Conservation (phyloP, 1,140 invertebrate genomes). For the Solenopsis invicta region DNA sequence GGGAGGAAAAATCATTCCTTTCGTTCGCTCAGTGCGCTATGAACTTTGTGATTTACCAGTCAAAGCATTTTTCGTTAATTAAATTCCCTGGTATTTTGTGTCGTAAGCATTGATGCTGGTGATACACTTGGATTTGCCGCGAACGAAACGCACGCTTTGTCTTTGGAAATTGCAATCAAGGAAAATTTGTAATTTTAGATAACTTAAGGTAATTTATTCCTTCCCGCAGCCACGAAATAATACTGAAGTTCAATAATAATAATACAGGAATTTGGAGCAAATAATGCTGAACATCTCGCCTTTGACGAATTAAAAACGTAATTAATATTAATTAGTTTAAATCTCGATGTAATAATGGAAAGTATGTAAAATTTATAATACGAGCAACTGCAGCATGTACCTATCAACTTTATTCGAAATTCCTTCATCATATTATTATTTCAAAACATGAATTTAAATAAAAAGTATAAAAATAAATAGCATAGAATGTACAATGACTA, state of each 20-base stretch:
- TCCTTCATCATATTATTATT: background rate
- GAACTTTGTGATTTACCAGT: conserved; percentile 9
- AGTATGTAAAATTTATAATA: background rate
- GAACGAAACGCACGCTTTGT: background rate
- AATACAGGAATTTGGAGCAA: background rate
- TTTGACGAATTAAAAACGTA: background rate
- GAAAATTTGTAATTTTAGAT: conserved; percentile 30
- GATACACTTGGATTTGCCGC: background rate
- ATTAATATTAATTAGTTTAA: conserved; percentile 23
- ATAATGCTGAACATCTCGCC: background rate
- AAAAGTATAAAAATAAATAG: background rate
- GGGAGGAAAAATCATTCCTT: conserved; percentile 17
- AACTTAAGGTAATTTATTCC: conserved; percentile 29
- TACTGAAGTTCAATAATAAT: background rate
- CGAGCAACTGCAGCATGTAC: background rate
- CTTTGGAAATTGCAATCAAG: background rate
- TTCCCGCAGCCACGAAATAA: background rate
- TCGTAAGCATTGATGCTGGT: conserved; percentile 27
- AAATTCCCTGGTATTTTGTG: conserved; percentile 62
- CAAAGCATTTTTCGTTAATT: conserved; percentile 68
- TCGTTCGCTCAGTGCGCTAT: conserved; percentile 1
- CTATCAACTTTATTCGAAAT: background rate
- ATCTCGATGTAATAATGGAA: background rate
- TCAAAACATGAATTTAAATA: background rate
- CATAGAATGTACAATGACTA: background rate